Percentiles rank a stretch among this genome's conserved stretches.
phyloP scores from a whole-genome alignment of 2,113 vertebrate species.

The Ammodytes dubius region DNA sequence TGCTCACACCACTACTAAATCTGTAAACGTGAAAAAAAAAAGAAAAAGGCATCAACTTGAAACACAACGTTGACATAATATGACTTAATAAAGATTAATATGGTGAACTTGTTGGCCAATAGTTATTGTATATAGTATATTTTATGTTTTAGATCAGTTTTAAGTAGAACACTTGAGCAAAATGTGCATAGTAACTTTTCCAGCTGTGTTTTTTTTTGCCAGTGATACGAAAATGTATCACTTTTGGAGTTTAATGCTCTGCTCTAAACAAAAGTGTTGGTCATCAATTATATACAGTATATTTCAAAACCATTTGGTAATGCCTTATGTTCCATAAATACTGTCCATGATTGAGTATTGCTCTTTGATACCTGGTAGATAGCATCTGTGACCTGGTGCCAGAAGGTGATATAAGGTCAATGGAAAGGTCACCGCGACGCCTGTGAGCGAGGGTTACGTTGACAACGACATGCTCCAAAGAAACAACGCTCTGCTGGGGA shows the following conservation, averaged over 20 bases:
- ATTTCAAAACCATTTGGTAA: neutral
- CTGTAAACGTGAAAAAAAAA: neutral
- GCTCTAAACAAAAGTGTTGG: slow-evolving; percentile 13
- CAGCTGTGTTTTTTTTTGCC: neutral
- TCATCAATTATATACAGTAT: neutral
- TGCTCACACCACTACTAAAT: neutral
- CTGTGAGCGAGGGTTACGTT: slow-evolving; percentile 91
- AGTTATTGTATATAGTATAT: no score
- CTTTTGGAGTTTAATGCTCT: neutral
- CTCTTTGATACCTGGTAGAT: slow-evolving; percentile 89
- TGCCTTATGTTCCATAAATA: neutral
- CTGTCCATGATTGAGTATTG: neutral
- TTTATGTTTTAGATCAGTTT: neutral
- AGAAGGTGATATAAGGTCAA: slow-evolving; percentile 93
- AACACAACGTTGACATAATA: no score
- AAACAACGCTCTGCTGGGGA: slow-evolving; percentile 88
- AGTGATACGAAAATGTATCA: no score
- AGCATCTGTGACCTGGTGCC: slow-evolving; percentile 96
- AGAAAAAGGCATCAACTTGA: no score
- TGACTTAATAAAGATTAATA: no score
- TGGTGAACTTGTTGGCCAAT: no score
- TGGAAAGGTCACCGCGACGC: slow-evolving; percentile 93
- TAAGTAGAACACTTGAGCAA: neutral
- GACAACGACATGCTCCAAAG: slow-evolving; percentile 93
- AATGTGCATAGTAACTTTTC: neutral